A percentile compares a stretch with the other conserved stretches of the same genome.
phyloP scores from a whole-genome alignment of 2,113 vertebrate species.

The Pygoscelis antarcticus region DNA sequence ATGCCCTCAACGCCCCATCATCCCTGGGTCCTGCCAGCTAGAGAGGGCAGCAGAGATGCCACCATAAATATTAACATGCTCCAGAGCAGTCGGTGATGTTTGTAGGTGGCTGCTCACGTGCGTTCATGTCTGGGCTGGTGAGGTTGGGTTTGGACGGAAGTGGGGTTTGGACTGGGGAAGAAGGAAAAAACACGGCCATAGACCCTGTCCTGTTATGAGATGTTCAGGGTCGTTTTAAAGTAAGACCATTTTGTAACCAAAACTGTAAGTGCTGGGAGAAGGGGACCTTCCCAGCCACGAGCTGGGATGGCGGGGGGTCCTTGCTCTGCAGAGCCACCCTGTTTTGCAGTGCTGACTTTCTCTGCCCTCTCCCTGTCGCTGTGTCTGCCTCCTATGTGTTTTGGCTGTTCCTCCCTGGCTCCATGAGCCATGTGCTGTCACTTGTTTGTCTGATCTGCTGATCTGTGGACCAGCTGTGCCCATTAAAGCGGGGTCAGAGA shows the following conservation, averaged over 20 bases:
- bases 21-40: neutral
- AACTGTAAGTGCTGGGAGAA: neutral
- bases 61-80: neutral
- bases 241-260: neutral
- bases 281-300: neutral
- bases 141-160: neutral
- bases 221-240: neutral
- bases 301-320: neutral
- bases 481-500: neutral
- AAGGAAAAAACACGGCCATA: neutral
- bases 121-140: neutral
- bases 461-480: neutral
- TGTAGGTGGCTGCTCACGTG: neutral
- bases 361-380: neutral
- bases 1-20: neutral
- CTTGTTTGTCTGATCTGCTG: neutral
- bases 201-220: neutral
- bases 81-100: neutral
- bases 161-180: neutral
- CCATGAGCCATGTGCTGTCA: neutral
- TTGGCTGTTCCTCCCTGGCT: neutral
- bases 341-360: accelerated
- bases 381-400: neutral
- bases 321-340: neutral
- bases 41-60: neutral